Evolutionary conservation across 2,113 vertebrate species (phyloP), one percentile per base, ranked within the genome.

Genomic region (Ameiurus melas): DNA sequence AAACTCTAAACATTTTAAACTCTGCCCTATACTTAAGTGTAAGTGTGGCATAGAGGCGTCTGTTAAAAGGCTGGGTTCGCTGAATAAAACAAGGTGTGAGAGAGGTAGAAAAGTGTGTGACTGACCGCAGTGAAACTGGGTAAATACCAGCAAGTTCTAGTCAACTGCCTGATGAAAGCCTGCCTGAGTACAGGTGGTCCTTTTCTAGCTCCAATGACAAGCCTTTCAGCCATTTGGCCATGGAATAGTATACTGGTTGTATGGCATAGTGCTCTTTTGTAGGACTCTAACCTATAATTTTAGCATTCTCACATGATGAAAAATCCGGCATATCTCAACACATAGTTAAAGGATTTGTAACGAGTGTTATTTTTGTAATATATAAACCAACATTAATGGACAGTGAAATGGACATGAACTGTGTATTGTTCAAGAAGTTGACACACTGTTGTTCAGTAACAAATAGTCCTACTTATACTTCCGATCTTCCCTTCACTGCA

Each of bases 171-270:
- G 87, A 91, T 86, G 92, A 91, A 83, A 91, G 84, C 89, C 86
- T 84, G 88, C 84, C 85, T 81, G 84, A 90, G 92, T 91, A 89
- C 93, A 94, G 94, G 94, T 95, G 93, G 93, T 94, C 94, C 77
- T 86, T 86, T 85, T 86, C 84, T 60, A 82, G 88, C 78, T 89
- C 84, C 85, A 85, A 87, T 88, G 90, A 93, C 89, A 92, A 92
- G 90, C 90, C 92, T 94, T 87, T 88, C 91, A 92, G 91, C 91
- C 93, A 94, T 95, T 94, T 94, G 94, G 91, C 89, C 88, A 89
- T 93, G 90, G 79, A 92, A 92, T 92, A 93, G 92, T 85, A 90
- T 87, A 84, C 78, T 36, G 55, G 10, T 39, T 57, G 22, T 75
- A 39, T 39, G 53, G 66, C 19, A 43, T 75, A 16, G 39, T 73